phyloP scores from a whole-genome alignment of 2,797 vertebrate genomes.

The Megaceryle alcyon region DNA sequence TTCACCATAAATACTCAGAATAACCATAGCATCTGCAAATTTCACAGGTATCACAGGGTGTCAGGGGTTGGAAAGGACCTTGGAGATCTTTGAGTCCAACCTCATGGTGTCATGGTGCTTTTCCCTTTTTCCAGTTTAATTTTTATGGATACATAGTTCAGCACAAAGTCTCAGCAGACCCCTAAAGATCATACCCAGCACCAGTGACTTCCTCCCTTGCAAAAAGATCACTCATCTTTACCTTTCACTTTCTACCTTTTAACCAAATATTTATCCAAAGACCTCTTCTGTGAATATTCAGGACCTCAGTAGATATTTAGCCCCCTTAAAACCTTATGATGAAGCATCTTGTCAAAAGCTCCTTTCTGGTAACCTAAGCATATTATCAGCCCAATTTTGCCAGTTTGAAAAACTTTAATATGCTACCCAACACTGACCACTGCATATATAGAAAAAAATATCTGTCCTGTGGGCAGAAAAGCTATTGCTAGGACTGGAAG shows the following conservation, averaged over 20 bases:
- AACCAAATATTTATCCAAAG: not conserved
- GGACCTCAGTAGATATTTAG: not conserved
- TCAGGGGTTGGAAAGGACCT: too few species aligned
- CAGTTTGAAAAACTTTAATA: not conserved
- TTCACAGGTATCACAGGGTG: too few species aligned
- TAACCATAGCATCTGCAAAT: not conserved
- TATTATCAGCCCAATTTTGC: not conserved
- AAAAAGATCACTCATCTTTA: not conserved
- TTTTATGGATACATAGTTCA: not conserved
- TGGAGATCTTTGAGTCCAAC: too few species aligned
- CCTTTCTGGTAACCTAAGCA: not conserved
- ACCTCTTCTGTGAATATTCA: not conserved
- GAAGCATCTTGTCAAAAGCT: not conserved
- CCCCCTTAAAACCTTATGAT: not conserved
- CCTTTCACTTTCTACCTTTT: not conserved
- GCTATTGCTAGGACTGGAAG: not conserved
- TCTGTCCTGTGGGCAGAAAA: not conserved
- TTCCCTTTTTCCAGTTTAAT: not conserved
- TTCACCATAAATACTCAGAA: not conserved
- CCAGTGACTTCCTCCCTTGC: not conserved
- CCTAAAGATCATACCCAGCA: not conserved
- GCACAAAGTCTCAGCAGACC: not conserved
- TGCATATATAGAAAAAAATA: not conserved
- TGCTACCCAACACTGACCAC: fast-evolving
- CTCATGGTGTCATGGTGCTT: not conserved